Percentiles rank a stretch among this genome's conserved stretches.
Conservation (phyloP, 2,797 vertebrate species). For the Clarias platycephalus region DNA sequence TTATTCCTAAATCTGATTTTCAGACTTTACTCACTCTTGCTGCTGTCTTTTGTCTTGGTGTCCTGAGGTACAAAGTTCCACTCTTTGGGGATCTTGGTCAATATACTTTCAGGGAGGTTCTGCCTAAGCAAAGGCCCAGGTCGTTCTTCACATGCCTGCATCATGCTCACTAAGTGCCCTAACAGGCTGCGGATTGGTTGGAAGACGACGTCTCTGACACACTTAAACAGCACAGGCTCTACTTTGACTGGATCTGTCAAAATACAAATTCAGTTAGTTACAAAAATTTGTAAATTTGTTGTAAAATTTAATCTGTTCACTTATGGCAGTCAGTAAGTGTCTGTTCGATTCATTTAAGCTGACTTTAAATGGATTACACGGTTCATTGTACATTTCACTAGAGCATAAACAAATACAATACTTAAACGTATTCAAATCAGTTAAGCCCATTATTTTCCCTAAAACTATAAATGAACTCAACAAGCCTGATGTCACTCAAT, state of each 20-base stretch:
- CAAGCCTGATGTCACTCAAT: background rate
- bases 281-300: no score
- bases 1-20: background rate
- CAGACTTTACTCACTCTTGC: slow-evolving; percentile 73
- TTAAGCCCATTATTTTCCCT: slow-evolving; percentile 8
- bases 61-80: slow-evolving; percentile 83
- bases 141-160: slow-evolving; percentile 73
- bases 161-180: slow-evolving; percentile 79
- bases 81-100: slow-evolving; percentile 84
- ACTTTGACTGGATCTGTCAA: slow-evolving; percentile 62
- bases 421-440: background rate
- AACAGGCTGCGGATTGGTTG: slow-evolving; percentile 76
- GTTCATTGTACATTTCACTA: background rate
- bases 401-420: background rate
- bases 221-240: slow-evolving; percentile 74
- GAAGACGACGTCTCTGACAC: slow-evolving; percentile 75
- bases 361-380: background rate
- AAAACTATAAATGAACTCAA: background rate
- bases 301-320: background rate
- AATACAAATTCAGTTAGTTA: slow-evolving; percentile 5
- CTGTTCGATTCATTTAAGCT: background rate
- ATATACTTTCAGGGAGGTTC: slow-evolving; percentile 76
- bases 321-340: background rate
- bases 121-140: slow-evolving; percentile 64
- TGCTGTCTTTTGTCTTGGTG: slow-evolving; percentile 68